Base-by-base conservation (phyloP, 2,113 vertebrate genomes). In the Dipodomys stephensi region DNA sequence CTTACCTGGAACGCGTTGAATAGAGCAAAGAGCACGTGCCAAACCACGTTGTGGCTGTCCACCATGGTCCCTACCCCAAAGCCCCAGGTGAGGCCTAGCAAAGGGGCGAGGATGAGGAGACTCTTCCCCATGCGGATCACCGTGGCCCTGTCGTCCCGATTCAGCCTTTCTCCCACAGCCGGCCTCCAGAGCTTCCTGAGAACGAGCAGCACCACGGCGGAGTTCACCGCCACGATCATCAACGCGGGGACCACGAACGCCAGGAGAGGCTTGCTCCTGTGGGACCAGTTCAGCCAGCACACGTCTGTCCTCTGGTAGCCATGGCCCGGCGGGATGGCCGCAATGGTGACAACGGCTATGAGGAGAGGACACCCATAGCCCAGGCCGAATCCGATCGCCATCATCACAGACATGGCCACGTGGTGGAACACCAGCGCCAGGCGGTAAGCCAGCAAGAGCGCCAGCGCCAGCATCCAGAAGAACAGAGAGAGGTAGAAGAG, bases 381-480 rank as follows among this genome's bases (percentile, higher is more conserved):
- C 60, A 99, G 39, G 39, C 53, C 77, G 82, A 99, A 98, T 39
- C 98, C 98, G 0, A 98, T 94, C 4, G 96, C 97, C 97, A 98
- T 72, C 98, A 99, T 98, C 76, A 11, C 44, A 16, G 93, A 68
- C 78, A 97, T 97, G 46, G 98, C 97, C 97, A 98, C 93, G 77
- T 98, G 97, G 46, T 98, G 98, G 82, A 99, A 98, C 57, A 99
- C 97, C 3, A 98, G 93, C 60, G 98, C 25, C 1, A 98, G 97
- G 3, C 98, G 95, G 80, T 99, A 98, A 10, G 98, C 97, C n/a
- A 99, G 98, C 49, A 99, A 95, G 28, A 98, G 93, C 1, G 98
- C 98, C 0, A 98, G 98, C 1, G 92, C 84, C 0, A 99, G 96
- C 99, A 99, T 99, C 99, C 99, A 99, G 83, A 99, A 99, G 95